Conservation (phyloP, 35 echinoderm and acorn worm genomes). For the Amphiura filiformis region DNA sequence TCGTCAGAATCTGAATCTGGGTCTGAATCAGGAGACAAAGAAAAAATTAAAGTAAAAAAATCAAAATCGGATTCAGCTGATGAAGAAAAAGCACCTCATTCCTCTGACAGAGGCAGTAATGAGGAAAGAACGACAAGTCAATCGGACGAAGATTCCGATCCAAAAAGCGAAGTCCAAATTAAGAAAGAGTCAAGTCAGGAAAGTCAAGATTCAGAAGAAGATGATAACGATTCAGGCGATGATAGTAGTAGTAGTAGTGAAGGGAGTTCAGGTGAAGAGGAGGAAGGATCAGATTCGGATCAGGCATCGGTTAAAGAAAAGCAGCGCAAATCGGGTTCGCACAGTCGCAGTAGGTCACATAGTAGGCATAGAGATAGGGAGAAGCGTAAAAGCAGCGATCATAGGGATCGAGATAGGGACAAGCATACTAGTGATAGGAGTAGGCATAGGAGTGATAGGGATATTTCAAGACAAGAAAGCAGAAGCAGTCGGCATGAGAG, state of each 20-base stretch:
- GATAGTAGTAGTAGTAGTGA: slow-evolving; percentile 16
- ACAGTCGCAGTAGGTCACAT: neutral
- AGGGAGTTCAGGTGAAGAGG: neutral
- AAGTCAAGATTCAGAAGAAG: slow-evolving; percentile 8
- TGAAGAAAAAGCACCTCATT: neutral
- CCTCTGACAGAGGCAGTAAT: neutral
- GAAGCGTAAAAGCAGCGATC: neutral
- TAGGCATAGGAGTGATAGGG: neutral
- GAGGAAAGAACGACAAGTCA: neutral
- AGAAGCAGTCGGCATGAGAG: neutral
- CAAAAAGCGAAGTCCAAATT: neutral
- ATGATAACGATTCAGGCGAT: neutral
- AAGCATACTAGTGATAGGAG: neutral
- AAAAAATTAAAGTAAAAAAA: neutral
- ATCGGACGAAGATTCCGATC: neutral
- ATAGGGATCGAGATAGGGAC: neutral
- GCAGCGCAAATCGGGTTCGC: neutral
- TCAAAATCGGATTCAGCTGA: neutral
- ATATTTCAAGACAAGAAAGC: neutral
- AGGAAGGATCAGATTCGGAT: neutral
- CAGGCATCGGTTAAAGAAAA: neutral
- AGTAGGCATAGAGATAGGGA: slow-evolving; percentile 3
- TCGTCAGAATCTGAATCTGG: neutral
- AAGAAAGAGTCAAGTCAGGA: neutral
- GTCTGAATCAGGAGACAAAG: neutral